Evolutionary conservation across 2,888 invertebrate genomes (phyloP).

Genomic region (Pyrgus malvae): DNA sequence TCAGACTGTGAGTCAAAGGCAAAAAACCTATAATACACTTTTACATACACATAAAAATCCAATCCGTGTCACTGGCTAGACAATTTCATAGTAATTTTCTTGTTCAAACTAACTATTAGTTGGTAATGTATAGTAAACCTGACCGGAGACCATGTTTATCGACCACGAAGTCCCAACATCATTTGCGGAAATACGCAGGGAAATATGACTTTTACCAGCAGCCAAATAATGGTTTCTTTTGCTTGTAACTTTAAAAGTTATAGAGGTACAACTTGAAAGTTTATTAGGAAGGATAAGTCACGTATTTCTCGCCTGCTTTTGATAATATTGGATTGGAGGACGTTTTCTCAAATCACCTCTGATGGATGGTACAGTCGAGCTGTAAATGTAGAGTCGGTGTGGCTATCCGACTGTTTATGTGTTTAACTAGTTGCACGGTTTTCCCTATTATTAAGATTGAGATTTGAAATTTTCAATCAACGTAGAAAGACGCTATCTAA

Average conservation of each 20-base stretch:
- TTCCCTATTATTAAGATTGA: too few relatives aligned
- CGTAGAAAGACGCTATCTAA: too few relatives aligned
- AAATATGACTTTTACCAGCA: neutral
- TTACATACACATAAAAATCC: constrained; percentile 4
- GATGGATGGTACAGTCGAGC: constrained; percentile 40
- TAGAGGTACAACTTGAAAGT: constrained; percentile 12
- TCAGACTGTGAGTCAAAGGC: too few relatives aligned
- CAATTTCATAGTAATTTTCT: constrained; percentile 48
- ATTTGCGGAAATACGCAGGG: neutral
- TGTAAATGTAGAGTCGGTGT: constrained; percentile 20
- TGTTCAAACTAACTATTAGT: constrained; percentile 58
- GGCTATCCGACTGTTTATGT: constrained; percentile 1
- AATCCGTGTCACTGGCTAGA: constrained; percentile 17
- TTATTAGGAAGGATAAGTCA: constrained; percentile 41
- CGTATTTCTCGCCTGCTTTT: constrained; percentile 49
- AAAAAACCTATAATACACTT: too few relatives aligned
- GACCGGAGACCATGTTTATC: constrained; percentile 21
- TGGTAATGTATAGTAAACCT: constrained; percentile 36
- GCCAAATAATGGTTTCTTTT: constrained; percentile 9
- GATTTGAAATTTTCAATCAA: too few relatives aligned
- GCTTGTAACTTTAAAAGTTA: neutral
- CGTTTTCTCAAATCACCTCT: constrained; percentile 49
- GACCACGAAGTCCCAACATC: neutral
- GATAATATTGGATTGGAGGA: constrained; percentile 39
- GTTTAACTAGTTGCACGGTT: neutral